Percentiles rank a stretch among this genome's conserved stretches.
Conservation (phyloP, 2,888 invertebrate genomes). For the Cheilosia grossa region DNA sequence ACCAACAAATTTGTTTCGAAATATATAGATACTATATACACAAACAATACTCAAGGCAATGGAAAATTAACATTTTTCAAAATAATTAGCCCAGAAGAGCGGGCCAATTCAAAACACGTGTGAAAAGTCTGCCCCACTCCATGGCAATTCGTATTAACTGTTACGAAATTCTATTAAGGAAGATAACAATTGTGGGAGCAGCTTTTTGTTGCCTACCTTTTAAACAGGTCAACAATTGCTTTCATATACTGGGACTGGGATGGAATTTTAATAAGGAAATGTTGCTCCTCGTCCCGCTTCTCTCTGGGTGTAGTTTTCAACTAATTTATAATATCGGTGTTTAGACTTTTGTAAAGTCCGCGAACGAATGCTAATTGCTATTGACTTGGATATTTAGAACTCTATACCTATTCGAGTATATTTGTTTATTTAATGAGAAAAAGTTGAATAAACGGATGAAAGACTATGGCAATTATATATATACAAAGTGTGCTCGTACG, state of each 20-base stretch:
- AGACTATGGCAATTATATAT: slow-evolving; percentile 32
- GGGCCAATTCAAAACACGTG: not conserved
- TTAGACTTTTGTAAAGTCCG: slow-evolving; percentile 17
- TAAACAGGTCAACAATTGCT: slow-evolving; percentile 49
- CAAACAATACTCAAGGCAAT: not conserved
- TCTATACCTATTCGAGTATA: not conserved
- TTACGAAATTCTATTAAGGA: slow-evolving; percentile 7
- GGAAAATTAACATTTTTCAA: not conserved
- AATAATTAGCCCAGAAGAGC: not conserved
- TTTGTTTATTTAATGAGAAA: slow-evolving; percentile 13
- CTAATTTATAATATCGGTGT: slow-evolving; percentile 13
- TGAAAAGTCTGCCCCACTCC: not conserved
- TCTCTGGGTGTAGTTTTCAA: not conserved
- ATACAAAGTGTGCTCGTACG: slow-evolving; percentile 18
- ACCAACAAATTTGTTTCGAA: too few relatives aligned
- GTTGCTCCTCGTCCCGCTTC: not conserved
- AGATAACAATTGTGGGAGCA: slow-evolving; percentile 17
- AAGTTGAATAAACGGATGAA: slow-evolving; percentile 15
- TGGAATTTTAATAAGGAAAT: slow-evolving; percentile 59
- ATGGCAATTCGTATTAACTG: not conserved
- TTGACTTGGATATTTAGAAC: slow-evolving; percentile 28
- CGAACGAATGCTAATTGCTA: slow-evolving; percentile 25
- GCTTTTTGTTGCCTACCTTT: not conserved
- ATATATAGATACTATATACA: not conserved
- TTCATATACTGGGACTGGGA: slow-evolving; percentile 19